Conservation (phyloP, 2,888 invertebrate genomes). For the Euspilapteryx auroguttella region DNA sequence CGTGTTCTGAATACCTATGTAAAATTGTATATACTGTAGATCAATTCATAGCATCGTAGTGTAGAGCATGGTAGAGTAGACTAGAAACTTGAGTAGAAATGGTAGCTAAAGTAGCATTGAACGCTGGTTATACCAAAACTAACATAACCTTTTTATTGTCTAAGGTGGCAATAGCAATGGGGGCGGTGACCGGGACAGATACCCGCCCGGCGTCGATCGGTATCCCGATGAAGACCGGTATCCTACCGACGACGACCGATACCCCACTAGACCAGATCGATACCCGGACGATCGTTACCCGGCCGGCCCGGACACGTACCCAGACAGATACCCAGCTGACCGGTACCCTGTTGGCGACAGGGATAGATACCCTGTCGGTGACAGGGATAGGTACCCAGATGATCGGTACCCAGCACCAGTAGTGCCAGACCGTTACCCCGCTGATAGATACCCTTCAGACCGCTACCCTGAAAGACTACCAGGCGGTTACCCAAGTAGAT, state of each 20-base stretch:
- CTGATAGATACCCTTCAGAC: slow-evolving; percentile 10
- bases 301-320: slow-evolving; percentile 43
- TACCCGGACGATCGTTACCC: slow-evolving; percentile 62
- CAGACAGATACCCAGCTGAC: slow-evolving; percentile 40
- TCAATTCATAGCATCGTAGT: too few species aligned
- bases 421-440: slow-evolving; percentile 44
- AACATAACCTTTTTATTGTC: too few species aligned
- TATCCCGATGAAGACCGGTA: slow-evolving; percentile 56
- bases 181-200: slow-evolving; percentile 26
- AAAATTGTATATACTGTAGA: too few species aligned
- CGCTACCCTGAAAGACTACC: slow-evolving; percentile 26
- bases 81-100: too few species aligned
- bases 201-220: slow-evolving; percentile 11
- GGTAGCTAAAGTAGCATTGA: too few species aligned
- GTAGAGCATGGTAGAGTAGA: too few species aligned
- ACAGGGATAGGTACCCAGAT: slow-evolving; percentile 12
- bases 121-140: too few species aligned
- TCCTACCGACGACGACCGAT: slow-evolving; percentile 44
- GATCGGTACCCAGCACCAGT: slow-evolving; percentile 60
- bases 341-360: slow-evolving; percentile 3
- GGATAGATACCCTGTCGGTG: slow-evolving; percentile 14
- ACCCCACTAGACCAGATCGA: slow-evolving; percentile 43
- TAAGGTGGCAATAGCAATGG: slow-evolving; percentile 52
- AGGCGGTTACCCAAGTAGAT: slow-evolving; percentile 33
- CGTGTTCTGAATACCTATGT: too few species aligned